Conservation (phyloP, 2,113 vertebrate genomes). For the Mola mola region DNA sequence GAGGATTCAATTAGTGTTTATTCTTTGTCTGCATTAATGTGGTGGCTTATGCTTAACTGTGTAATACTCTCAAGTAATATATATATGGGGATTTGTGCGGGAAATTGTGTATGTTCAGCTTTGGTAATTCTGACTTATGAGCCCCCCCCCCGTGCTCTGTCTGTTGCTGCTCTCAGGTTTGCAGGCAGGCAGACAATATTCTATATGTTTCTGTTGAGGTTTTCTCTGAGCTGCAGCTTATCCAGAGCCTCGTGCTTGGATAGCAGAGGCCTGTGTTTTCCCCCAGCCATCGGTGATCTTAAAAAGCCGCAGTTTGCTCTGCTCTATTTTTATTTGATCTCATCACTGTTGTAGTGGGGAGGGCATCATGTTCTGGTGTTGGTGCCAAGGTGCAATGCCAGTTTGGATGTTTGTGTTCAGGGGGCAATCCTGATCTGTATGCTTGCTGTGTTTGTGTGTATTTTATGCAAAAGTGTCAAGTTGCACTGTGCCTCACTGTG, state of each 20-base stretch:
- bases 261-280: not conserved
- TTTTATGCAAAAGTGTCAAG: slow-evolving; percentile 33
- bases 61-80: too few species aligned
- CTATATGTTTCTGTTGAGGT: slow-evolving; percentile 17
- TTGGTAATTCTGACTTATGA: too few species aligned
- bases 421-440: not conserved
- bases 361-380: slow-evolving; percentile 17
- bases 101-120: too few species aligned
- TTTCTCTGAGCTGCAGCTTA: slow-evolving; percentile 15
- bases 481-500: slow-evolving; percentile 19
- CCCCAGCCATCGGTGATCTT: slow-evolving; percentile 1
- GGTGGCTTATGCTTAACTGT: too few species aligned
- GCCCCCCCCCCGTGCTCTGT: too few species aligned
- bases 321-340: slow-evolving; percentile 30
- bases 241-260: not conserved
- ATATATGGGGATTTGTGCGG: too few species aligned
- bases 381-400: slow-evolving; percentile 20
- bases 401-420: slow-evolving; percentile 13
- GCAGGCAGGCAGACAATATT: slow-evolving; percentile 11
- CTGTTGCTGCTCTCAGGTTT: slow-evolving; percentile 40
- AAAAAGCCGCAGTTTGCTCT: slow-evolving; percentile 31
- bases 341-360: slow-evolving; percentile 3
- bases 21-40: too few species aligned
- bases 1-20: too few species aligned
- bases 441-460: slow-evolving; percentile 20